These are phyloP conservation scores for Oncorhynchus gorbuscha DNA, from an alignment of 2,113 vertebrate genomes.

Conservation along the genomic window DNA sequence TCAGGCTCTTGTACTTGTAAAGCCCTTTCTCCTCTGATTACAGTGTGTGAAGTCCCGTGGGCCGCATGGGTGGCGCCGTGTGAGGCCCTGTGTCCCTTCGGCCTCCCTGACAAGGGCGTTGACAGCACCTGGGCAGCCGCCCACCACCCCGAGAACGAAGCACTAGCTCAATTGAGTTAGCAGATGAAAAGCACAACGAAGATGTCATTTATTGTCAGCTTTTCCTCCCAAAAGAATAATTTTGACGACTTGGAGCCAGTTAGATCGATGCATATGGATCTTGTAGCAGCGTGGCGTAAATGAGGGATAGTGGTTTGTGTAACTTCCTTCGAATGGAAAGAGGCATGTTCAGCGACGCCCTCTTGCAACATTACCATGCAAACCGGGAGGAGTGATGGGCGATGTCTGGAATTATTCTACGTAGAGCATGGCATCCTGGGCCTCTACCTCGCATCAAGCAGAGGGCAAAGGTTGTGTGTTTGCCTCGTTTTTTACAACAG, in stretches of 20 bases:
- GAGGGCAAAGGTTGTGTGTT: not conserved
- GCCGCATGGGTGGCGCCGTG: no score
- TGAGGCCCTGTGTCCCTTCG: no score
- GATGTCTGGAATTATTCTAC: conserved; percentile 22
- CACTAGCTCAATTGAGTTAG: conserved; percentile 81
- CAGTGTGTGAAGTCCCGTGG: no score
- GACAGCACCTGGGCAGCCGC: conserved; percentile 85
- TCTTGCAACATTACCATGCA: conserved; percentile 18
- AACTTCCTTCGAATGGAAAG: conserved; percentile 73
- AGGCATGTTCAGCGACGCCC: conserved; percentile 25
- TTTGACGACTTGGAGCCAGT: conserved; percentile 81
- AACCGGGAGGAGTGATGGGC: not conserved
- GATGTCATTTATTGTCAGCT: conserved; percentile 92
- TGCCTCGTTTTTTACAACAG: not conserved
- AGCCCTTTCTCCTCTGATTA: conserved; percentile 45
- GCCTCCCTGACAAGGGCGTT: conserved; percentile 62
- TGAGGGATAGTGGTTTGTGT: conserved; percentile 75
- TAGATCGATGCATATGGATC: conserved; percentile 90
- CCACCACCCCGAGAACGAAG: conserved; percentile 78
- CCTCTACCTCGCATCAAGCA: not conserved
- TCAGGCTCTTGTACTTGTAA: conserved; percentile 3
- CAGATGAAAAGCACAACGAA: conserved; percentile 83
- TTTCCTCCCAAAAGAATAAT: conserved; percentile 89
- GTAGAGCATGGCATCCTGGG: conserved; percentile 11
- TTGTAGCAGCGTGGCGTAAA: conserved; percentile 87